Percentiles rank a stretch among this genome's conserved stretches.
These are phyloP conservation scores for Drosophila mojavensis DNA, from an alignment of 1,140 invertebrate species.

Conservation along the genomic window DNA sequence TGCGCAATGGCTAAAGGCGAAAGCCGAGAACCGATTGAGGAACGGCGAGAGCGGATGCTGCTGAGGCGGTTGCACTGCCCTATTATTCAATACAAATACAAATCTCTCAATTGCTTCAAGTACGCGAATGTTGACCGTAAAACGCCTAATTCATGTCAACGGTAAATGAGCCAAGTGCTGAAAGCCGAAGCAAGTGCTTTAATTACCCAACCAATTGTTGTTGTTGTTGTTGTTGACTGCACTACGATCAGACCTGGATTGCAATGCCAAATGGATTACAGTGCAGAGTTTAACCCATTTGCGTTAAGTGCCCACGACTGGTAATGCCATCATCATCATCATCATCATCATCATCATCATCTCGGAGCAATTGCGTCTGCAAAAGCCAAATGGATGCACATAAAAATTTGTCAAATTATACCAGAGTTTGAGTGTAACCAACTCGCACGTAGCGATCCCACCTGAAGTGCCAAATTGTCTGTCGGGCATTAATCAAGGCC, in stretches of 20 bases:
- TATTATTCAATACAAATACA: constrained; percentile 54
- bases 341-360: constrained; percentile 22
- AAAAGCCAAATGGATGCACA: constrained; percentile 34
- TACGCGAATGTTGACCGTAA: constrained; percentile 60
- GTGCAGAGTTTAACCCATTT: constrained; percentile 60
- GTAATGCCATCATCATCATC: constrained; percentile 9
- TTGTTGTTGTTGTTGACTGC: constrained; percentile 10
- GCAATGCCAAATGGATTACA: constrained; percentile 42
- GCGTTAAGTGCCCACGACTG: constrained; percentile 24
- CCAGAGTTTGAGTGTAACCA: constrained; percentile 10
- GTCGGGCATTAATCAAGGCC: constrained; percentile 61
- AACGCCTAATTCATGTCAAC: constrained; percentile 73
- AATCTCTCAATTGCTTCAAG: constrained; percentile 51
- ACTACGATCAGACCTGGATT: constrained; percentile 8
- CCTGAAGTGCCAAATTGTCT: constrained; percentile 62
- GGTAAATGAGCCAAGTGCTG: constrained; percentile 52
- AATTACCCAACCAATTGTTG: constrained; percentile 48
- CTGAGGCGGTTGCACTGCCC: constrained; percentile 17
- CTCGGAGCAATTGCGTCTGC: constrained; percentile 17
- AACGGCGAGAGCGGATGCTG: constrained; percentile 20
- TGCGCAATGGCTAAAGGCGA: constrained; percentile 31
- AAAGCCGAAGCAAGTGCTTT: constrained; percentile 52
- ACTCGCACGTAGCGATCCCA: constrained; percentile 4
- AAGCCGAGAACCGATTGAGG: background rate
- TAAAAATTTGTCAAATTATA: constrained; percentile 65